These are phyloP conservation scores for Taurulus bubalis DNA, from an alignment of 2,113 vertebrate species.

Conservation along the genomic window DNA sequence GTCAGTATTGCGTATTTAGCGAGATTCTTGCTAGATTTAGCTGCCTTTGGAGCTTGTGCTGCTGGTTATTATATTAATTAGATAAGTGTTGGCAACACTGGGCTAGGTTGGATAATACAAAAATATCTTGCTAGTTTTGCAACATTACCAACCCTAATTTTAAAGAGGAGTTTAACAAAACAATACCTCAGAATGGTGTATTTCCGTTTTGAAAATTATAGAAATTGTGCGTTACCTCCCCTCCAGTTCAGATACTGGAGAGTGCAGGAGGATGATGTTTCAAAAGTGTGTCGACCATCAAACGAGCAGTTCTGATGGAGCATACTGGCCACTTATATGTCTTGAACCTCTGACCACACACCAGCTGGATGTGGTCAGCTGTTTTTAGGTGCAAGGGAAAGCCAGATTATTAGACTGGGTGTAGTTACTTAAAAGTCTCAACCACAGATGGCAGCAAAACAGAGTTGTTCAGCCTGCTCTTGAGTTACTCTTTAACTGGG, in stretches of 20 bases:
- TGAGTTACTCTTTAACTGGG: slow-evolving; percentile 3
- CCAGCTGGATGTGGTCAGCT: background rate
- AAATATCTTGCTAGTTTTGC: background rate
- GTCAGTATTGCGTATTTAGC: background rate
- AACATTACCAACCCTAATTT: background rate
- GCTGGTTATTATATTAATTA: background rate
- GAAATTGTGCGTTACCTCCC: background rate
- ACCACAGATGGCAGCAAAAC: slow-evolving; percentile 18
- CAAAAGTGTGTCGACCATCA: background rate
- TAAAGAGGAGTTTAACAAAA: slow-evolving; percentile 18
- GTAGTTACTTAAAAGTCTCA: background rate
- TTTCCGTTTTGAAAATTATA: background rate
- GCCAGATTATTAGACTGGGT: background rate
- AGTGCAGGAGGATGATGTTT: background rate
- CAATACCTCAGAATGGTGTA: background rate
- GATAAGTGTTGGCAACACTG: background rate
- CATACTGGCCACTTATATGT: background rate
- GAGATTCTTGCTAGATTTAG: background rate
- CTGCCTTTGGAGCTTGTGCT: background rate
- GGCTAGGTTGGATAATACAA: background rate
- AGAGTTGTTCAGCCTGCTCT: background rate
- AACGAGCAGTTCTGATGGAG: background rate
- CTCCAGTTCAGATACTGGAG: background rate
- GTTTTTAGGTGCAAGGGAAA: background rate
- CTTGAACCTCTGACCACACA: background rate